Base-by-base conservation (phyloP, 2,888 invertebrate genomes). In the Meloe dianella region DNA sequence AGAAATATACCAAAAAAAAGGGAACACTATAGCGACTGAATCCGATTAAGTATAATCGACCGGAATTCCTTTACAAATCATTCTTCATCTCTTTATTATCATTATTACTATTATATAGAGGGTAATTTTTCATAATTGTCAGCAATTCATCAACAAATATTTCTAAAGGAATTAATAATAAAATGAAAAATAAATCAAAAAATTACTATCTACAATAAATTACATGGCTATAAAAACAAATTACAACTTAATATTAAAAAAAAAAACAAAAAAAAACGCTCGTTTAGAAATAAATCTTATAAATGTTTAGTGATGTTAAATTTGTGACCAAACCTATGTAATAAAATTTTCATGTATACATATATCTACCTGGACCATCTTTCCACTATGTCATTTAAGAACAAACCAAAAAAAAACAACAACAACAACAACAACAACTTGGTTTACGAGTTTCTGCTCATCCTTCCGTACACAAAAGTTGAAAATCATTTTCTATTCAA, bases 51-150 rank as follows among this genome's bases (percentile, higher is more conserved):
- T 54, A 54, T 54, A 54, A 54, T 54, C 54, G 54, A 80, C 72
- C 76, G 74, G 73, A 75, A 78, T 77, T 76, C 78, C 76, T 78
- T 75, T 69, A 74, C 77, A 74, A 78, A 78, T 75, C 75, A 74
- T 76, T 76, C 76, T 69, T 72, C 67, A 66, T 63, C 69, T 72
- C 68, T 71, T 67, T 66, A 56, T 54, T 66, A 60, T 63, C 59
- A 67, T 67, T 64, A 63, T 66, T 69, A 66, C 66, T 68, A 70
- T 69, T 73, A 71, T 71, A 62, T 60, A 35, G 22, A 17, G 57
- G 38, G 32, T 69, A 61, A 69, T 69, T 64, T 72, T 74, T 68
- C 69, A 71, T 69, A 74, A 71, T 58, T 61, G 62, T 65, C 51
- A 57, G 9, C 58, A 29, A 58, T 61, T 65, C 61, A 65, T 32